Conservation (phyloP, 2,888 invertebrate genomes). For the Prosopocoilus inquinatus region DNA sequence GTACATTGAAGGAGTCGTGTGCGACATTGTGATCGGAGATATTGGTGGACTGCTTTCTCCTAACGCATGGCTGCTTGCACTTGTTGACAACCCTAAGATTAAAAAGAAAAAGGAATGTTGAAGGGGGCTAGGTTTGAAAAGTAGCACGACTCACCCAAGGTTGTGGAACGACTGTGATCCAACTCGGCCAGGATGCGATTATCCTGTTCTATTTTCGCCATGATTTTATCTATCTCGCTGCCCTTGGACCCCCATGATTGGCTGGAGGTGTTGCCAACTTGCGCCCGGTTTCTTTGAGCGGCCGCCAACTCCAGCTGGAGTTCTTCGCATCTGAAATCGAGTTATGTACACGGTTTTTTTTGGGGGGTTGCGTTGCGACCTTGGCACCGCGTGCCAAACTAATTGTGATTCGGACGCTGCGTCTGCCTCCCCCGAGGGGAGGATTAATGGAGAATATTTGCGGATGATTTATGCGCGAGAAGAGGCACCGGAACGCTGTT, state of each 20-base stretch:
- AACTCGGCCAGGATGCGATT: constrained; percentile 86
- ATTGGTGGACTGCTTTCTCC: constrained; percentile 64
- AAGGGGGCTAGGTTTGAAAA: not conserved
- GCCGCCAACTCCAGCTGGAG: constrained; percentile 79
- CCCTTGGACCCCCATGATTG: constrained; percentile 50
- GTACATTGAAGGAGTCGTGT: constrained; percentile 52
- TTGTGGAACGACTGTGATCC: constrained; percentile 77
- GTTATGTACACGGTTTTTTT: not conserved
- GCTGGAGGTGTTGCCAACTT: constrained; percentile 27
- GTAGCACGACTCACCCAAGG: constrained; percentile 54
- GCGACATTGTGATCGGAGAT: constrained; percentile 51
- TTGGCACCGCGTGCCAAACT: no score
- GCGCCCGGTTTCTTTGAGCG: constrained; percentile 52
- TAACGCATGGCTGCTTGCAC: constrained; percentile 68
- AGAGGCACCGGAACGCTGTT: no score
- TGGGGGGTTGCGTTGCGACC: not conserved
- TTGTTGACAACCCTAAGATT: constrained; percentile 47
- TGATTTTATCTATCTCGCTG: constrained; percentile 87
- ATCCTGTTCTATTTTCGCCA: constrained; percentile 93
- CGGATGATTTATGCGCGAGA: no score
- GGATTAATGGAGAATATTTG: no score
- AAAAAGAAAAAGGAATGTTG: not conserved
- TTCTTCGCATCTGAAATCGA: constrained; percentile 69
- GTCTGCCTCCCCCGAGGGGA: no score
- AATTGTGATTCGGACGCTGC: no score